Evolutionary conservation across 2,797 vertebrate species (phyloP).

Genomic region (Iguana delicatissima): DNA sequence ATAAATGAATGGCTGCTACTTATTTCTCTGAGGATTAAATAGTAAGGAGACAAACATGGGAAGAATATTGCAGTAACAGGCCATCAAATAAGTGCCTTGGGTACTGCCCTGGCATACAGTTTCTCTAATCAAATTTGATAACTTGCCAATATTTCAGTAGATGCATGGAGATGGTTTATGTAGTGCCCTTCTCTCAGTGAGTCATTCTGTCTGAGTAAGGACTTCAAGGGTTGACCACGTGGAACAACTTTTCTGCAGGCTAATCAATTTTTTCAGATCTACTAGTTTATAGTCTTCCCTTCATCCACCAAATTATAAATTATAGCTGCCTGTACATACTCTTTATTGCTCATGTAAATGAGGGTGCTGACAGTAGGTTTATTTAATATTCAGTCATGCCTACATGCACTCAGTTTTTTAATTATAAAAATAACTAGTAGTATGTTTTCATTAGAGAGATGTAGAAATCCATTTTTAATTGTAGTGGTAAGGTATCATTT

Average conservation of each 20-base stretch:
- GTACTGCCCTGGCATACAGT: not conserved
- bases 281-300: slow-evolving; percentile 45
- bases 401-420: slow-evolving; percentile 45
- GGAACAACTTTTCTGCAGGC: slow-evolving; percentile 34
- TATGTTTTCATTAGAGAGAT: slow-evolving; percentile 28
- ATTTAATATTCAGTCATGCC: slow-evolving; percentile 40
- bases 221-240: slow-evolving; percentile 19
- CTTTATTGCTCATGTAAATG: slow-evolving; percentile 52
- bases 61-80: not conserved
- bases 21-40: not conserved
- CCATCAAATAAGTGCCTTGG: not conserved
- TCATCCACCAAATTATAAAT: slow-evolving; percentile 20
- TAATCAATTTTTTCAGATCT: slow-evolving; percentile 60
- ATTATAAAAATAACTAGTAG: slow-evolving; percentile 53
- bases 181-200: slow-evolving; percentile 20
- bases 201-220: slow-evolving; percentile 46
- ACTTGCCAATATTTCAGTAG: slow-evolving; percentile 6
- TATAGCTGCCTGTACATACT: slow-evolving; percentile 37
- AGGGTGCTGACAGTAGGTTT: slow-evolving; percentile 3
- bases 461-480: slow-evolving; percentile 46
- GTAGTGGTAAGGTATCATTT: slow-evolving; percentile 34
- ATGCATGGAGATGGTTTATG: slow-evolving; percentile 25
- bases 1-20: not conserved
- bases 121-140: not conserved
- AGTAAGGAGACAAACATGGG: not conserved